Percentiles rank a stretch among this genome's conserved stretches.
Evolutionary conservation across 1,140 invertebrate genomes (phyloP).

Genomic region (Choristoneura fumiferana): DNA sequence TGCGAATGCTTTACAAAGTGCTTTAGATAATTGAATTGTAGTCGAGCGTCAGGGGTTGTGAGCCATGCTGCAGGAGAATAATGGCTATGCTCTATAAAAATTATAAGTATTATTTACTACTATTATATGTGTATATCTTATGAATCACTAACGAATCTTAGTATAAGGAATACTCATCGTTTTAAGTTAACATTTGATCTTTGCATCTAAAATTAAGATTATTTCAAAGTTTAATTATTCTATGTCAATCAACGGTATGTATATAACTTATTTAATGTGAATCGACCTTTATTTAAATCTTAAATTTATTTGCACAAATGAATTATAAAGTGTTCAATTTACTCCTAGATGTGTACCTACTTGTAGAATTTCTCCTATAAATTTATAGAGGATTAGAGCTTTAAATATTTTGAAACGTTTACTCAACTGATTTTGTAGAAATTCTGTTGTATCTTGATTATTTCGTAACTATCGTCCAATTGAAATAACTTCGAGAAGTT

Average conservation of each 20-base stretch:
- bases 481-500: too few species aligned
- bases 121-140: constrained; percentile 4
- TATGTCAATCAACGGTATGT: not conserved
- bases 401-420: too few species aligned
- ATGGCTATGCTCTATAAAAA: constrained; percentile 48
- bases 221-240: not conserved
- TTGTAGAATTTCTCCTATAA: not conserved
- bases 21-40: constrained; percentile 6
- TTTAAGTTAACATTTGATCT: constrained; percentile 1
- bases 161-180: constrained; percentile 9
- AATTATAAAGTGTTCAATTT: not conserved
- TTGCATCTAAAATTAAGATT: not conserved
- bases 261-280: constrained; percentile 5
- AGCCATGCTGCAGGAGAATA: constrained; percentile 64
- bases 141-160: constrained; percentile 4
- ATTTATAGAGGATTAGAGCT: not conserved
- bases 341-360: not conserved
- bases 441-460: too few species aligned
- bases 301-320: constrained; percentile 5
- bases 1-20: constrained; percentile 16
- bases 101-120: constrained; percentile 18
- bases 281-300: not conserved
- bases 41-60: constrained; percentile 29
- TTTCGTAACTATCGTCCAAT: too few species aligned
- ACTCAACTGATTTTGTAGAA: too few species aligned